These are phyloP conservation scores for Centropyge bicolor DNA, from an alignment of 2,797 vertebrate genomes.

Conservation along the genomic window DNA sequence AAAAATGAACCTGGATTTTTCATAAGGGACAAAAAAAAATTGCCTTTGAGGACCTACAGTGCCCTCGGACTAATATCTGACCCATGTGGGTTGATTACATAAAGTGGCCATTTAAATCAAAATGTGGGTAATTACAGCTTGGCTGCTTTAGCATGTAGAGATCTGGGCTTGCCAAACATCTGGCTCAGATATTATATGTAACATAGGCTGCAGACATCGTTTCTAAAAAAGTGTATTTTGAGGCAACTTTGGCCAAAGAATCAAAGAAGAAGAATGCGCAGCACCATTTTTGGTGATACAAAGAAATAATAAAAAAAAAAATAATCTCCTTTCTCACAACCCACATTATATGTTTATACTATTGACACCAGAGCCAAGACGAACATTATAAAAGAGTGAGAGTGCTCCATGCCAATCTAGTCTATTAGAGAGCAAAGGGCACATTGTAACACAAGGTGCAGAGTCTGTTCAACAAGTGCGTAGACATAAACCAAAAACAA, in stretches of 20 bases:
- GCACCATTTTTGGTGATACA: background rate
- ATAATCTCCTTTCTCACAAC: background rate
- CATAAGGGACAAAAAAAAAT: constrained; percentile 37
- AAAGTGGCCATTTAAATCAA: constrained; percentile 60
- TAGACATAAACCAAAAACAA: constrained; percentile 77
- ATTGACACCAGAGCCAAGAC: background rate
- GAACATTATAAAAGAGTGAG: constrained; percentile 16
- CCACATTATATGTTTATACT: background rate
- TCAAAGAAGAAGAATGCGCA: background rate
- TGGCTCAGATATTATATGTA: constrained; percentile 65
- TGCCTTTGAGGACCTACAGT: constrained; percentile 10
- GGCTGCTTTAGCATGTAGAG: constrained; percentile 41
- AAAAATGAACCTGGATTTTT: constrained; percentile 20
- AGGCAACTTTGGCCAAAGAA: constrained; percentile 27
- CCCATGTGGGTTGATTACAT: constrained; percentile 47
- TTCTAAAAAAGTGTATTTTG: constrained; percentile 32
- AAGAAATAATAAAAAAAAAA: constrained; percentile 12
- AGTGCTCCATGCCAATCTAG: constrained; percentile 22
- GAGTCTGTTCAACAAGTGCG: constrained; percentile 81
- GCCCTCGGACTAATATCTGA: constrained; percentile 52
- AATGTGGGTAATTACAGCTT: constrained; percentile 63
- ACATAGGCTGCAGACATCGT: constrained; percentile 42
- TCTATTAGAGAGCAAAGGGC: constrained; percentile 74
- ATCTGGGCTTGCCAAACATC: constrained; percentile 68
- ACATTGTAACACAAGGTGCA: constrained; percentile 74